Evolutionary conservation across 92 coral and sea anemone genomes (phyloP).

Genomic region (Zoanthus solanderi): DNA sequence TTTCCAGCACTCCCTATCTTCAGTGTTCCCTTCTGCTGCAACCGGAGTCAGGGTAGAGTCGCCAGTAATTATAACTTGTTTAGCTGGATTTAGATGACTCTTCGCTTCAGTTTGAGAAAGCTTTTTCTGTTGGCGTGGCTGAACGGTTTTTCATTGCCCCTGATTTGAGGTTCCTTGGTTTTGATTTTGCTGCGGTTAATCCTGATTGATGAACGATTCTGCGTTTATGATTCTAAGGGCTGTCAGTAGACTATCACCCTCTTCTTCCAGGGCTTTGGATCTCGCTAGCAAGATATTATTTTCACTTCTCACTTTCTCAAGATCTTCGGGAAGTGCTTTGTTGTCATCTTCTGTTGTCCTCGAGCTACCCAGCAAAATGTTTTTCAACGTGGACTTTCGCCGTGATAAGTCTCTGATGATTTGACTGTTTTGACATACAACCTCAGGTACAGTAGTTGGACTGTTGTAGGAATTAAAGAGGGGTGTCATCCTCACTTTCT

Average conservation of each 20-base stretch:
- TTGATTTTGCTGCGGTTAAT: neutral
- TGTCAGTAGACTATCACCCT: conserved; percentile 6
- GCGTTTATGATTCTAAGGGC: neutral
- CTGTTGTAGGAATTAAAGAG: neutral
- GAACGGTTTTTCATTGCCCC: too few species aligned
- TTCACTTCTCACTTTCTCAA: conserved; percentile 8
- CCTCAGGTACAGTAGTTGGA: neutral
- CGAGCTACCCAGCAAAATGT: neutral
- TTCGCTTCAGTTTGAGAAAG: neutral
- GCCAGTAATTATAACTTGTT: too few species aligned
- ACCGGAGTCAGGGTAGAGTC: too few species aligned
- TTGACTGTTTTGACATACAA: neutral
- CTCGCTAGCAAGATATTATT: neutral
- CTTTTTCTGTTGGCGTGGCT: too few species aligned
- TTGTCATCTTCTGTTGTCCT: neutral
- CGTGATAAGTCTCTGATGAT: conserved; percentile 3
- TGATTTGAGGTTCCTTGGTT: neutral
- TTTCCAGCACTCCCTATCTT: too few species aligned
- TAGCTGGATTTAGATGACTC: neutral
- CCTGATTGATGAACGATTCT: neutral
- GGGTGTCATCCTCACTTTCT: neutral
- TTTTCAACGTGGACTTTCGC: conserved; percentile 3
- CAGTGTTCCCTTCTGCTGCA: too few species aligned
- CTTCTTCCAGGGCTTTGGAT: conserved; percentile 16
- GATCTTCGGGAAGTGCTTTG: conserved; percentile 5